phyloP scores from a whole-genome alignment of 1,140 invertebrate species.

The Drosophila rufa region DNA sequence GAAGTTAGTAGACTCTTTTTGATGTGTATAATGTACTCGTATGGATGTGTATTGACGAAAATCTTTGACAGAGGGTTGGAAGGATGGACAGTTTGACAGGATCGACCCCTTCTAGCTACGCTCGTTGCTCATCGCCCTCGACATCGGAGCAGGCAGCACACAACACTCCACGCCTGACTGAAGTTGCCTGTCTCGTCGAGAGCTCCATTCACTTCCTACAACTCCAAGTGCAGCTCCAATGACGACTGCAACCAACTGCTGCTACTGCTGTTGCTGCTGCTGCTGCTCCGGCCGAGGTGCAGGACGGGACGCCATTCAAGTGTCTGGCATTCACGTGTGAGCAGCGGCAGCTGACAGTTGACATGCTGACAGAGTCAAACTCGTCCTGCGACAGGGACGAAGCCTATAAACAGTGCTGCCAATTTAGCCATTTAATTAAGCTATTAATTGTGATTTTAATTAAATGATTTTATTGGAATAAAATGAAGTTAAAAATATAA shows the following conservation, averaged over 20 bases:
- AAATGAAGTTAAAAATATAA: too few relatives aligned
- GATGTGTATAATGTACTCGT: neutral
- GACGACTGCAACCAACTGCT: constrained; percentile 17
- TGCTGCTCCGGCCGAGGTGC: constrained; percentile 6
- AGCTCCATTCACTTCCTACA: constrained; percentile 71
- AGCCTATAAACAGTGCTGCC: constrained; percentile 24
- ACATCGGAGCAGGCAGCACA: constrained; percentile 39
- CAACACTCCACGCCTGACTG: constrained; percentile 46
- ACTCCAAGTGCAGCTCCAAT: constrained; percentile 41
- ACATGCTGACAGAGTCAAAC: constrained; percentile 67
- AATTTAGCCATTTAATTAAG: neutral
- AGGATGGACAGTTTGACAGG: constrained; percentile 22
- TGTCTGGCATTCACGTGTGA: constrained; percentile 77
- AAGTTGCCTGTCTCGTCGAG: constrained; percentile 67
- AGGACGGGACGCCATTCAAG: constrained; percentile 62
- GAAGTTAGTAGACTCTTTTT: neutral
- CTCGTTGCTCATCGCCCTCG: constrained; percentile 24
- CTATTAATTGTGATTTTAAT: neutral
- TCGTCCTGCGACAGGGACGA: constrained; percentile 45
- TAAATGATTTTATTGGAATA: neutral
- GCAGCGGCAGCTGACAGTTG: constrained; percentile 67
- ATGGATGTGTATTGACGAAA: neutral
- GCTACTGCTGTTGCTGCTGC: constrained; percentile 14
- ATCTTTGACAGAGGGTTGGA: neutral
- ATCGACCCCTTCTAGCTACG: constrained; percentile 4